A percentile compares a stretch with the other conserved stretches of the same genome.
Evolutionary conservation across 2,888 invertebrate genomes (phyloP).

Genomic region (Aphidius colemani): DNA sequence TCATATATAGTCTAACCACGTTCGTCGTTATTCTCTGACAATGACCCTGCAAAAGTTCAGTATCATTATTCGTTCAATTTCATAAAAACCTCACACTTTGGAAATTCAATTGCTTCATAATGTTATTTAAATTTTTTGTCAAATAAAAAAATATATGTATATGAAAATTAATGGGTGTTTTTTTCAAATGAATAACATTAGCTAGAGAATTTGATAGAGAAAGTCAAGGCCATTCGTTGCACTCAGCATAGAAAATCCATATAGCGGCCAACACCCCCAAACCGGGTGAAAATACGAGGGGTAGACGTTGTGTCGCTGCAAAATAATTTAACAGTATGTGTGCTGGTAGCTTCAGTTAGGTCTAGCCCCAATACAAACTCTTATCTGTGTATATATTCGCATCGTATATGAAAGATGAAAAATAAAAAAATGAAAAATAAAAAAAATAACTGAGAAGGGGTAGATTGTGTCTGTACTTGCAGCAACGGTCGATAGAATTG

Average conservation of each 20-base stretch:
- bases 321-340: conserved; percentile 26
- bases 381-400: too few species aligned
- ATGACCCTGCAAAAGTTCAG: conserved; percentile 28
- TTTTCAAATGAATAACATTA: conserved; percentile 33
- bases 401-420: conserved; percentile 25
- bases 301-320: conserved; percentile 35
- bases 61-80: conserved; percentile 18
- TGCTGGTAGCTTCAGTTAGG: too few species aligned
- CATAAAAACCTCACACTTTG: too few species aligned
- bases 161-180: neutral
- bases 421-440: neutral
- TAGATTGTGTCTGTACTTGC: conserved; percentile 55
- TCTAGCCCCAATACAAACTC: too few species aligned
- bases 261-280: conserved; percentile 35
- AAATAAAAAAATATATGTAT: neutral
- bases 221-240: conserved; percentile 54
- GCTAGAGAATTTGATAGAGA: conserved; percentile 49
- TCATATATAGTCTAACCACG: conserved; percentile 28
- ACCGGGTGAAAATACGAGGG: conserved; percentile 16
- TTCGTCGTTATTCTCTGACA: conserved; percentile 30
- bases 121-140: too few species aligned
- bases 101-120: too few species aligned
- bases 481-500: conserved; percentile 58
- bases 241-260: conserved; percentile 13
- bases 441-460: conserved; percentile 43